Conservation (phyloP, 2,888 invertebrate species). For the Agrilus mali region DNA sequence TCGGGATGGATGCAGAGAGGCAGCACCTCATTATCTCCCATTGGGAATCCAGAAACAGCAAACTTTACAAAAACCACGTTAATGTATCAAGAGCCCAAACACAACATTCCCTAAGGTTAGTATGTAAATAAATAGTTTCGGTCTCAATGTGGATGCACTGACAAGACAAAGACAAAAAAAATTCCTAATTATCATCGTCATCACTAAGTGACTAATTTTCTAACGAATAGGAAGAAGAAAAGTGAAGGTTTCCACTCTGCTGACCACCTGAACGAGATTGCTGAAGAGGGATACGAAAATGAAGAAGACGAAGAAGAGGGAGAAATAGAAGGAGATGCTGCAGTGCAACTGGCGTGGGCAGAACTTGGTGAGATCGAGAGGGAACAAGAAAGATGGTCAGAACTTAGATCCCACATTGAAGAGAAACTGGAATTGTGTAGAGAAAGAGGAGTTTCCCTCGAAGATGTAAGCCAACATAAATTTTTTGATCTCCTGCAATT, state of each 20-base stretch:
- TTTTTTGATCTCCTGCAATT: background rate
- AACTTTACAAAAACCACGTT: slow-evolving; percentile 48
- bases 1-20: slow-evolving; percentile 78
- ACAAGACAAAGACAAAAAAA: too few relatives aligned
- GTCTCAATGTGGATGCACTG: too few relatives aligned
- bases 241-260: slow-evolving; percentile 24
- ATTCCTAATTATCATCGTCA: too few relatives aligned
- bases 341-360: slow-evolving; percentile 71
- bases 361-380: slow-evolving; percentile 73
- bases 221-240: background rate
- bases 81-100: slow-evolving; percentile 46
- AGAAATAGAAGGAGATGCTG: slow-evolving; percentile 46
- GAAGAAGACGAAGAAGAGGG: slow-evolving; percentile 15
- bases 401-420: slow-evolving; percentile 63
- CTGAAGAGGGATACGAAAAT: slow-evolving; percentile 22
- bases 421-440: slow-evolving; percentile 70
- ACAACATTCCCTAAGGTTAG: slow-evolving; percentile 46
- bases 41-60: slow-evolving; percentile 76
- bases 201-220: background rate
- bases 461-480: slow-evolving; percentile 58
- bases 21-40: slow-evolving; percentile 81
- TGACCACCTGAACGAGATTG: slow-evolving; percentile 25
- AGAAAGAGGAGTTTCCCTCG: slow-evolving; percentile 63
- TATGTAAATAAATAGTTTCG: background rate
- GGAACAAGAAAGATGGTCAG: slow-evolving; percentile 71